Conservation (phyloP, 2,888 invertebrate species). For the Leptinotarsa peninsularis region DNA sequence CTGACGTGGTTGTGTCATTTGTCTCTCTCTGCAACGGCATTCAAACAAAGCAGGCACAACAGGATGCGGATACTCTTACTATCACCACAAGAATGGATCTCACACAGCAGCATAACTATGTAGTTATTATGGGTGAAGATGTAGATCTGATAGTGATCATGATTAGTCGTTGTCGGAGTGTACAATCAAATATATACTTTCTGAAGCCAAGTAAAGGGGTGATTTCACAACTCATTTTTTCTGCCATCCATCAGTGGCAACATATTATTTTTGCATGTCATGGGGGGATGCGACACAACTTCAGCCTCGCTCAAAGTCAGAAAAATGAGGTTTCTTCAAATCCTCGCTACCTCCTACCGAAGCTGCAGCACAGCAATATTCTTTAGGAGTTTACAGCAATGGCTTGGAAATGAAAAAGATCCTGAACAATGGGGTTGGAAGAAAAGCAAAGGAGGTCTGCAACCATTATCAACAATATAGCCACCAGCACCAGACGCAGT, state of each 20-base stretch:
- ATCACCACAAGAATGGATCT: neutral
- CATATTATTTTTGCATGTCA: neutral
- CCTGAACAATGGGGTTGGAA: constrained; percentile 2
- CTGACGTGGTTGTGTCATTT: neutral
- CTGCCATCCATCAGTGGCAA: neutral
- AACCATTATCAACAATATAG: neutral
- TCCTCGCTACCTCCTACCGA: neutral
- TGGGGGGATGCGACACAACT: neutral
- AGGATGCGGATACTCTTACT: no score
- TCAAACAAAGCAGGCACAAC: no score
- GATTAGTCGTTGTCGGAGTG: no score
- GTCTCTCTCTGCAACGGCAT: neutral
- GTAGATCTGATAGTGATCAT: no score
- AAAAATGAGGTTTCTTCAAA: no score
- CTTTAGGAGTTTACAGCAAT: neutral
- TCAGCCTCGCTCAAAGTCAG: no score
- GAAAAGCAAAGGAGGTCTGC: constrained; percentile 3
- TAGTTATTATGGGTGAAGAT: no score
- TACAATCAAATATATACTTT: constrained; percentile 8
- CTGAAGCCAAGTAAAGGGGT: neutral
- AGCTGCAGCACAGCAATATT: constrained; percentile 21
- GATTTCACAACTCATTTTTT: constrained; percentile 11
- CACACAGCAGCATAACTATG: constrained; percentile 6
- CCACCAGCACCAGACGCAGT: neutral
- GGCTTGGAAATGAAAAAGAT: neutral